A percentile compares a stretch with the other conserved stretches of the same genome.
Evolutionary conservation across 2,113 vertebrate species (phyloP).

Genomic region (Lasiurus borealis): DNA sequence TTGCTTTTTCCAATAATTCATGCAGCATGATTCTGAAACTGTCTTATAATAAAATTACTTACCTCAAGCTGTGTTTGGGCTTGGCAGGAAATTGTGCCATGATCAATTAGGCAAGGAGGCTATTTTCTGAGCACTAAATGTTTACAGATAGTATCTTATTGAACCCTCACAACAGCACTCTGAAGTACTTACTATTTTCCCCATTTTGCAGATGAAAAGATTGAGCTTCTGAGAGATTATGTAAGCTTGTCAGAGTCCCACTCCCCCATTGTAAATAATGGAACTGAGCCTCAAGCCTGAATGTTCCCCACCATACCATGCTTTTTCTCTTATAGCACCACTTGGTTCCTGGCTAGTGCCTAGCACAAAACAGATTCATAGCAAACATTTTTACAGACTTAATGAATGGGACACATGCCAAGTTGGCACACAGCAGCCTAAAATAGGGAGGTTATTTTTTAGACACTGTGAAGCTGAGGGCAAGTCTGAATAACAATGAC

Average conservation of each 20-base stretch:
- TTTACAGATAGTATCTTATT: background rate
- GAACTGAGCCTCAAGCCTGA: constrained; percentile 3
- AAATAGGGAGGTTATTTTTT: constrained; percentile 3
- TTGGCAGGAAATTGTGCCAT: background rate
- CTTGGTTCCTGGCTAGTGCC: background rate
- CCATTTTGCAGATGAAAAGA: background rate
- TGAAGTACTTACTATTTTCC: background rate
- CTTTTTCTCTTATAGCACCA: background rate
- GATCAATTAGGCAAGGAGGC: background rate
- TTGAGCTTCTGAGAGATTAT: background rate
- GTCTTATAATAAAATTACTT: background rate
- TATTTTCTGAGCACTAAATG: background rate
- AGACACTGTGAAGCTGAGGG: background rate
- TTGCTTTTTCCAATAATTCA: background rate
- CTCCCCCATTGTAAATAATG: background rate
- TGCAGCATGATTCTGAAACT: background rate
- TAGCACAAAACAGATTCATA: background rate
- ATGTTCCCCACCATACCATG: background rate
- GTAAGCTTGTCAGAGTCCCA: background rate
- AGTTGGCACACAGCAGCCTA: background rate
- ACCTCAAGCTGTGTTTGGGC: background rate
- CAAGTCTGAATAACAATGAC: background rate
- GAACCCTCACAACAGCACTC: background rate
- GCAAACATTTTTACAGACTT: constrained; percentile 32
- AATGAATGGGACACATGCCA: background rate